Percentiles rank a stretch among this genome's conserved stretches.
Conservation (phyloP, 1,140 invertebrate genomes). For the Diorhabda sublineata region DNA sequence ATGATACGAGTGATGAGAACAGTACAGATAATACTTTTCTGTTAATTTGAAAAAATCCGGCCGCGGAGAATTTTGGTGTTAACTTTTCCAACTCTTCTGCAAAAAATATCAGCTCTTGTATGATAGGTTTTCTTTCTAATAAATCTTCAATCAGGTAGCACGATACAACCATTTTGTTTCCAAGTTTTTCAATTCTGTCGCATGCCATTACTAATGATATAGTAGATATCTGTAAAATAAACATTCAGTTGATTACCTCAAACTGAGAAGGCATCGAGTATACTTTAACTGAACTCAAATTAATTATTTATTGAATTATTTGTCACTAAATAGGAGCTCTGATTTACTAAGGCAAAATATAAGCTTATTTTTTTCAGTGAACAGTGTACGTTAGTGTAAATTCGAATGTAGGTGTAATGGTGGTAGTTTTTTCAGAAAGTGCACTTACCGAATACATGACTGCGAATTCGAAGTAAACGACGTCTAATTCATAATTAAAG, state of each 20-base stretch:
- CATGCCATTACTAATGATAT: constrained; percentile 14
- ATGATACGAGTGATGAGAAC: constrained; percentile 19
- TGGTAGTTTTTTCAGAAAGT: too few relatives aligned
- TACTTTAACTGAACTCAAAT: too few relatives aligned
- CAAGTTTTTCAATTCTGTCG: constrained; percentile 19
- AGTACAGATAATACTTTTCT: constrained; percentile 16
- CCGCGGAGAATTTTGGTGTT: constrained; percentile 20
- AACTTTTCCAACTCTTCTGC: constrained; percentile 21
- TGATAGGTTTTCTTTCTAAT: constrained; percentile 17
- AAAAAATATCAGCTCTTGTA: constrained; percentile 19
- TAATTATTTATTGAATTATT: too few relatives aligned
- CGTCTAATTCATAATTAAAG: background rate
- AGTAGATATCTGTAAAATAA: constrained; percentile 18
- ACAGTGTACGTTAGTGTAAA: too few relatives aligned
- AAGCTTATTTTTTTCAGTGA: too few relatives aligned
- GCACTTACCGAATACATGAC: too few relatives aligned
- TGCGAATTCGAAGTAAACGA: too few relatives aligned
- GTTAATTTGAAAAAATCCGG: constrained; percentile 24
- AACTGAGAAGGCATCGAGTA: too few relatives aligned
- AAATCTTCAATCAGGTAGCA: constrained; percentile 10
- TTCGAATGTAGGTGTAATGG: too few relatives aligned
- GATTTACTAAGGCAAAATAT: too few relatives aligned
- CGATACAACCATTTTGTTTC: constrained; percentile 8
- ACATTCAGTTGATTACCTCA: background rate
- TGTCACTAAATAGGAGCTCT: too few relatives aligned